phyloP scores from a whole-genome alignment of 1,140 invertebrate species.

The Heterodera carotae region DNA sequence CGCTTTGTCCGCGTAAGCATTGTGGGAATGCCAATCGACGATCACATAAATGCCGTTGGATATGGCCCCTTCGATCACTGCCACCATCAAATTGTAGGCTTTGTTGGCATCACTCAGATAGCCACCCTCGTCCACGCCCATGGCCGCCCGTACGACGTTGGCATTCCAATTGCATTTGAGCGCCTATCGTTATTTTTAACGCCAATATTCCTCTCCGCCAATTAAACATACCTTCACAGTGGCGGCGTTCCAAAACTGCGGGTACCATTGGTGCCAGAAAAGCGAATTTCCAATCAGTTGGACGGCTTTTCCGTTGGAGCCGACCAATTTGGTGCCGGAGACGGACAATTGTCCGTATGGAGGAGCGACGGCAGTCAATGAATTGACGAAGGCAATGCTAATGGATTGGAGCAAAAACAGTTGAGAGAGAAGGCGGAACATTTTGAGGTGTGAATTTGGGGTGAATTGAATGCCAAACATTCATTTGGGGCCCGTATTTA shows the following conservation, averaged over 20 bases:
- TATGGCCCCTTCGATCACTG: slow-evolving; percentile 34
- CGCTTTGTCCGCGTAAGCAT: slow-evolving; percentile 10
- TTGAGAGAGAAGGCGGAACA: too few species aligned
- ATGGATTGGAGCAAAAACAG: too few species aligned
- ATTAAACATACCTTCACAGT: neutral
- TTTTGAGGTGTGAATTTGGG: too few species aligned
- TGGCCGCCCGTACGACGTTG: slow-evolving; percentile 34
- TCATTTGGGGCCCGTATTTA: too few species aligned
- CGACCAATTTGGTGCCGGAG: neutral
- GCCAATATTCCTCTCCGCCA: too few species aligned
- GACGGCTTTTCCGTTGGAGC: slow-evolving; percentile 4
- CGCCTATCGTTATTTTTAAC: neutral
- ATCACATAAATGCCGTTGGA: slow-evolving; percentile 28
- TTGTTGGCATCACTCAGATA: neutral
- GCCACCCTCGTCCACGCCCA: slow-evolving; percentile 33
- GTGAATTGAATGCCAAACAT: too few species aligned
- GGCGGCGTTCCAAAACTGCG: neutral
- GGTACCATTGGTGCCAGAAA: neutral
- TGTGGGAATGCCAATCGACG: slow-evolving; percentile 6
- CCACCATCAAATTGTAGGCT: too few species aligned
- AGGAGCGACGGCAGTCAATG: neutral
- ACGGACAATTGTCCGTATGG: slow-evolving; percentile 27
- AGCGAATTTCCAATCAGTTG: slow-evolving; percentile 17
- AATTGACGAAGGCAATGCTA: too few species aligned
- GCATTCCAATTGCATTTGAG: slow-evolving; percentile 31